Base-by-base conservation (phyloP, 2,888 invertebrate genomes). In the Pollenia amentaria region DNA sequence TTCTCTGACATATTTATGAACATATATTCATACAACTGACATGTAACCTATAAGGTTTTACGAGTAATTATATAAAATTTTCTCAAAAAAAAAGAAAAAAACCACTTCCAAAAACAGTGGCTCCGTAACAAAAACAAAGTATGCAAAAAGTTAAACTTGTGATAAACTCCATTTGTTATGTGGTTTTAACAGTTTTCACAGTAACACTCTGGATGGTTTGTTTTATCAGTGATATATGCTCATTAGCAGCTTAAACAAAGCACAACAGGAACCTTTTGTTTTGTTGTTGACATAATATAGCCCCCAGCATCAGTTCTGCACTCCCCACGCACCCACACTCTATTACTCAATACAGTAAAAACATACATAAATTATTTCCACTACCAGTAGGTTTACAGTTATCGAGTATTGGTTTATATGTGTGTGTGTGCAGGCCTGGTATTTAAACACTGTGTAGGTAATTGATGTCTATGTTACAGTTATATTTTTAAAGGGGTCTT, bases 211-310 rank as follows among this genome's bases (percentile, higher is more conserved):
- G 44, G 18, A 65, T 67, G 65, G 38, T 57, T 7, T 40, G 12
- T 75, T 78, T 86, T 87, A 87, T 87, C 86, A 87, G 51, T 87
- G 70, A 87, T 79, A 87, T 73, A 87, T 84, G 84, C 84, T 87
- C 87, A 87, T 87, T 84, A 80, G 87, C 82, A 82, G 85, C 78
- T 82, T 55, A 75, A 78, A 70, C 42, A 78, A 73, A 72, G 48
- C 46, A 73, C 67, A 65, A 64, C 78, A 70, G 73, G 51, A 64
- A 79, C 72, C 72, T 78, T 83, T 77, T 78, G 83, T 84, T 72
- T 72, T 72, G 72, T 51, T 65, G 72, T 78, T 78, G 84, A 78
- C 77, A 84, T 44, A 70, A 70, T 64, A 77, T 40, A 62, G 65
- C 55, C 77, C 64, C 70, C 75, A 48, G 48, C 64, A 64, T 10